Evolutionary conservation across 2,797 vertebrate species (phyloP).

Genomic region (Alfaro cultratus): DNA sequence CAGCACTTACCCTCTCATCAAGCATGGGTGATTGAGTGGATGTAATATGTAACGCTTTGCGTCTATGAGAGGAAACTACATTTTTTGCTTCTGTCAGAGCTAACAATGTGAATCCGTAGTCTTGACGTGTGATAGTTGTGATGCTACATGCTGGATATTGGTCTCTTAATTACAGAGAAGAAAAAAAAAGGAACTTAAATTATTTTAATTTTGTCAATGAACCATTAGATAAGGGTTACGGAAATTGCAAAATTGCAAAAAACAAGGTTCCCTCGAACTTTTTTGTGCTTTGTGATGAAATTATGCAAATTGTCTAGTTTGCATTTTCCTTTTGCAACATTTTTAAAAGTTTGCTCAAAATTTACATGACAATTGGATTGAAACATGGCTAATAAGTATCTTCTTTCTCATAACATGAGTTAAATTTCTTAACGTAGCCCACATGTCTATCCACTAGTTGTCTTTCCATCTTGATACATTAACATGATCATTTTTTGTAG

Average conservation of each 20-base stretch:
- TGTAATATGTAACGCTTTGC: background rate
- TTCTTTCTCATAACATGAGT: background rate
- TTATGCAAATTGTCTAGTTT: too few relatives aligned
- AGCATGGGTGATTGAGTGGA: background rate
- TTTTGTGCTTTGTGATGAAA: too few relatives aligned
- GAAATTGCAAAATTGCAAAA: too few relatives aligned
- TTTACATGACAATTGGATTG: too few relatives aligned
- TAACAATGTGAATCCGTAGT: background rate
- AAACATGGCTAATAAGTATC: background rate
- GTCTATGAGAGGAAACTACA: background rate
- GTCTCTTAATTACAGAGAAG: too few relatives aligned
- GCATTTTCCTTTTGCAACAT: too few relatives aligned
- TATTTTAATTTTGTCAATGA: background rate
- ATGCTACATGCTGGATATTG: background rate
- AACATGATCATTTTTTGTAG: background rate
- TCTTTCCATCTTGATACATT: background rate
- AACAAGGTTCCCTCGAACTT: too few relatives aligned
- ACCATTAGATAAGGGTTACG: too few relatives aligned
- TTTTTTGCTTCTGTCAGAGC: background rate
- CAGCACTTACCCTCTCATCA: background rate
- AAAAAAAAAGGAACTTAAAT: background rate
- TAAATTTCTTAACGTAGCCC: background rate
- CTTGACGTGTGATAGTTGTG: background rate
- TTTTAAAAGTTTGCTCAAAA: too few relatives aligned
- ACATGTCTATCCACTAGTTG: background rate